phyloP scores from a whole-genome alignment of 2,113 vertebrate species.

The Beaufortia kweichowensis region DNA sequence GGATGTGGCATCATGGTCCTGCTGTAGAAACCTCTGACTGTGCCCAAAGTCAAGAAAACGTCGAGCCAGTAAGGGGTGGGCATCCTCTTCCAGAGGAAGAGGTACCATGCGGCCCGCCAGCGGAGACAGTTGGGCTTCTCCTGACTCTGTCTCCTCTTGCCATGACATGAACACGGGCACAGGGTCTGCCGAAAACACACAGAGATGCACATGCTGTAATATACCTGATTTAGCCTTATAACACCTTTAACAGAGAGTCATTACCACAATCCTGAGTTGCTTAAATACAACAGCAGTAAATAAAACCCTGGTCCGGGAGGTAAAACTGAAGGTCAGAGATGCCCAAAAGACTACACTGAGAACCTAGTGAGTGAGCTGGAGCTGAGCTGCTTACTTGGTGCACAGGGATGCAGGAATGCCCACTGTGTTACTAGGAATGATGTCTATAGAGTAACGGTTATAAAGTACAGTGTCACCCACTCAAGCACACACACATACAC shows the following conservation, averaged over 20 bases:
- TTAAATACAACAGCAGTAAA: not conserved
- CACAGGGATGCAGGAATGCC: not conserved
- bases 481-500: not conserved
- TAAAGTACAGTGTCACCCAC: not conserved
- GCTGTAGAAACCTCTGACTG: conserved; percentile 91
- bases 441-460: not conserved
- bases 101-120: conserved; percentile 93
- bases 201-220: not conserved
- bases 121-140: conserved; percentile 94
- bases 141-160: conserved; percentile 91
- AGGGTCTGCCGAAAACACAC: conserved; percentile 75
- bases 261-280: too few relatives aligned
- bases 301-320: not conserved
- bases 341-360: not conserved
- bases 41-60: conserved; percentile 93
- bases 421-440: not conserved
- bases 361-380: not conserved
- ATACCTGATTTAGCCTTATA: too few relatives aligned
- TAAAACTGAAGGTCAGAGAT: not conserved
- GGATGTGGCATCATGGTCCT: conserved; percentile 82
- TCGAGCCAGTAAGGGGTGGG: conserved; percentile 83
- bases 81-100: conserved; percentile 84
- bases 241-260: conserved; percentile 1
- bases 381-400: too few relatives aligned
- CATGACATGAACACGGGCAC: conserved; percentile 94